Percentiles rank a stretch among this genome's conserved stretches.
Conservation (phyloP, 2,888 invertebrate species). For the Capitulum mitella region DNA sequence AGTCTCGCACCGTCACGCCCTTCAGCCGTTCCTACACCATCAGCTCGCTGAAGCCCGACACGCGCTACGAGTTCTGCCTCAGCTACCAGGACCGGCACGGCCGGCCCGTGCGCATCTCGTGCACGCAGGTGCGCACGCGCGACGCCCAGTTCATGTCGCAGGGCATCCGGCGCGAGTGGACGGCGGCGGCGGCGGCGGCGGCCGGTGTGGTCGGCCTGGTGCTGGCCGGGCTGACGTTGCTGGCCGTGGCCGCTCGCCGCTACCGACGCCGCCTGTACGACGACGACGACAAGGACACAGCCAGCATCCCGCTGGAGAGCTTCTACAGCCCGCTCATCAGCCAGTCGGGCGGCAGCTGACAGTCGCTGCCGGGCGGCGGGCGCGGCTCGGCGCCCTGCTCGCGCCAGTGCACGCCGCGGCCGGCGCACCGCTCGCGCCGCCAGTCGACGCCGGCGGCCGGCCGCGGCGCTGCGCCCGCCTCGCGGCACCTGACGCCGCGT, state of each 20-base stretch:
- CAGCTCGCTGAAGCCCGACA: constrained; percentile 43
- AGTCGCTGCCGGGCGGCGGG: neutral
- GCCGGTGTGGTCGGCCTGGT: constrained; percentile 38
- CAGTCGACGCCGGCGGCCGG: constrained; percentile 12
- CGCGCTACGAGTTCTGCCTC: constrained; percentile 46
- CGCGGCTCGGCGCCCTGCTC: constrained; percentile 17
- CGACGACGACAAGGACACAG: constrained; percentile 40
- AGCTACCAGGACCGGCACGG: constrained; percentile 42
- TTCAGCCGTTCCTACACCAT: constrained; percentile 43
- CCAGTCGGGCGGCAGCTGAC: constrained; percentile 19
- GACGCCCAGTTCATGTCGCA: constrained; percentile 39
- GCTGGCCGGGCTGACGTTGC: neutral
- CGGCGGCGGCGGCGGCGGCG: constrained; percentile 40
- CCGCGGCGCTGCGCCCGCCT: neutral
- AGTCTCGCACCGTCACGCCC: constrained; percentile 36
- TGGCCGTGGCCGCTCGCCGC: constrained; percentile 38
- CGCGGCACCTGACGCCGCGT: neutral
- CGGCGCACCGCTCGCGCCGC: constrained; percentile 3
- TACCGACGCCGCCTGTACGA: constrained; percentile 43
- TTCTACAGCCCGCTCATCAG: constrained; percentile 42
- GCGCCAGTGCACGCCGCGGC: constrained; percentile 21
- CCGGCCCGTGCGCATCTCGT: constrained; percentile 42
- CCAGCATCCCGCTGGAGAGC: constrained; percentile 45
- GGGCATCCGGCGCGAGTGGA: constrained; percentile 39
- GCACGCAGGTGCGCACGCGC: constrained; percentile 39